Conservation (phyloP, 2,888 invertebrate species). For the Platycnemis pennipes region DNA sequence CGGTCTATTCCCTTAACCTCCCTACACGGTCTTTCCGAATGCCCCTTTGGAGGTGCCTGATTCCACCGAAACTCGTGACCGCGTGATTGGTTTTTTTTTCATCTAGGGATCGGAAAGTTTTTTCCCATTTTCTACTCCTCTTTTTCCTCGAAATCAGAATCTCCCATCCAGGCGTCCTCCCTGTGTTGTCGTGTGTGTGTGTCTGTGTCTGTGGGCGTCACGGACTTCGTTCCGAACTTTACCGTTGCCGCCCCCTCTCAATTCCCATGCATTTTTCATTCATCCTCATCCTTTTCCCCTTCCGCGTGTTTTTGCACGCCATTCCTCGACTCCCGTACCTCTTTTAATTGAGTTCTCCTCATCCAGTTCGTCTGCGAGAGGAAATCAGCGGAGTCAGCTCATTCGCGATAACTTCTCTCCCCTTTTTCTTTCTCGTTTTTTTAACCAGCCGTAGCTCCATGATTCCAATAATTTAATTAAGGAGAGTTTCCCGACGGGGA, state of each 20-base stretch:
- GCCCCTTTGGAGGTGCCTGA: no score
- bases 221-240: background rate
- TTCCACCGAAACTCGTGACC: no score
- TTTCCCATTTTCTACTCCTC: no score
- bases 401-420: background rate
- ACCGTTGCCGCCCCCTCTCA: background rate
- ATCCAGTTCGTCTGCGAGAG: background rate
- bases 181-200: no score
- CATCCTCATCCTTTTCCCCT: background rate
- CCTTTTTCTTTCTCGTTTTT: background rate
- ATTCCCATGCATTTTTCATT: background rate
- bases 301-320: background rate
- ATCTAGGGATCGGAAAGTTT: no score
- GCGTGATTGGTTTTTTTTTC: no score
- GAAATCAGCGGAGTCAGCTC: background rate
- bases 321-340: background rate
- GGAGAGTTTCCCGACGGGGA: background rate
- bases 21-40: no score
- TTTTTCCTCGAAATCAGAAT: no score
- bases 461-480: background rate
- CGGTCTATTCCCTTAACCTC: no score
- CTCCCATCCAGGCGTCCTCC: no score
- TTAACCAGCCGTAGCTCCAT: background rate
- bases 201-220: no score
- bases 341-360: constrained; percentile 10